Conservation (phyloP, 1,140 invertebrate genomes). For the Apocrypta bakeri region DNA sequence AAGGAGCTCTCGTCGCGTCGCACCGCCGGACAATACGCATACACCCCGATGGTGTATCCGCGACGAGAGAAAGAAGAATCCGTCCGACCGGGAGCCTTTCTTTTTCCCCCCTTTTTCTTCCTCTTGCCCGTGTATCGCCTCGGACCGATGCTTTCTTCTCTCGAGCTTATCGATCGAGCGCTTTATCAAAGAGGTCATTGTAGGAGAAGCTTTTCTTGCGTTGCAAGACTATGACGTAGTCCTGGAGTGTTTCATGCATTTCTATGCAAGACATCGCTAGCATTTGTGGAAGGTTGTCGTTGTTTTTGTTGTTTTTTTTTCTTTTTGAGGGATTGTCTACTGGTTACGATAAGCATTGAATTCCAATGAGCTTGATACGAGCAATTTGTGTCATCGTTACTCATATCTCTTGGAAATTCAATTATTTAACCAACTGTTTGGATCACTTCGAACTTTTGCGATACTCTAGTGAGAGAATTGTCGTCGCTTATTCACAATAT, state of each 20-base stretch:
- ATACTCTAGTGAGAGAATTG: too few species aligned
- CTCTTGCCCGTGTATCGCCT: not conserved
- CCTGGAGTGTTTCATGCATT: not conserved
- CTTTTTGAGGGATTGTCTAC: not conserved
- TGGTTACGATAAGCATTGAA: not conserved
- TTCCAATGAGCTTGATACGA: not conserved
- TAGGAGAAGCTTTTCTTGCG: not conserved
- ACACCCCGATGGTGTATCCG: not conserved
- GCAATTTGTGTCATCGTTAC: not conserved
- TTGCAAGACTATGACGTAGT: too few species aligned
- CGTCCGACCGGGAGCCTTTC: not conserved
- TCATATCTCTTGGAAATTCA: not conserved
- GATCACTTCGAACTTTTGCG: too few species aligned
- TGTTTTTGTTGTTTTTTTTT: not conserved
- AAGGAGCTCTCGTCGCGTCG: conserved; percentile 61
- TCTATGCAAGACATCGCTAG: not conserved
- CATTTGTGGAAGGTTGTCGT: not conserved
- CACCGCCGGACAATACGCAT: not conserved
- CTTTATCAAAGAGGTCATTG: not conserved
- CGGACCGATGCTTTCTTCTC: not conserved
- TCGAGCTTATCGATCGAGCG: not conserved
- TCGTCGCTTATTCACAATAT: too few species aligned
- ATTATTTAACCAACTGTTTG: too few species aligned
- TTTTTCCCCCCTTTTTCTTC: not conserved
- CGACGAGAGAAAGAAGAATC: not conserved